These are phyloP conservation scores for Invenusta paracnida DNA, from an alignment of 2,888 invertebrate species.

Conservation along the genomic window DNA sequence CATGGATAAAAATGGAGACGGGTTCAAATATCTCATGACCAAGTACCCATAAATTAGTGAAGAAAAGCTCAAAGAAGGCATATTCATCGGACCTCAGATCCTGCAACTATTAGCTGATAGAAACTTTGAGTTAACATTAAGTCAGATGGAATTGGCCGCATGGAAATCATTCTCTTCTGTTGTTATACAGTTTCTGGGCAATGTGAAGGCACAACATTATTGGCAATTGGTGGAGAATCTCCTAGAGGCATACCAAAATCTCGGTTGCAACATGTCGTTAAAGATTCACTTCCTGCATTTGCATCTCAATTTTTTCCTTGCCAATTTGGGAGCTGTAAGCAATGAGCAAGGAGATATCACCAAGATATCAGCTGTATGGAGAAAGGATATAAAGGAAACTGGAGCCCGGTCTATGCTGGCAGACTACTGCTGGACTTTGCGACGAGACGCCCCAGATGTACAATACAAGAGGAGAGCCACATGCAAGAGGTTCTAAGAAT, in stretches of 20 bases:
- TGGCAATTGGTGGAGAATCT: neutral
- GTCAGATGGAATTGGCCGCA: neutral
- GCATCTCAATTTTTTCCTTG: neutral
- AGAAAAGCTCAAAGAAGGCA: neutral
- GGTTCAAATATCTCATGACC: neutral
- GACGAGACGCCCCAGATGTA: neutral
- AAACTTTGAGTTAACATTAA: neutral
- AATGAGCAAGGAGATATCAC: conserved; percentile 11
- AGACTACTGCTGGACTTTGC: conserved; percentile 13
- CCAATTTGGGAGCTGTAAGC: neutral
- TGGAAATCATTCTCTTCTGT: neutral
- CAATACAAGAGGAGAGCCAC: neutral
- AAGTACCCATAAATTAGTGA: neutral
- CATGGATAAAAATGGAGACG: neutral
- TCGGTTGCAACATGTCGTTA: neutral
- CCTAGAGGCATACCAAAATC: neutral
- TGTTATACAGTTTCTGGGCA: conserved; percentile 16
- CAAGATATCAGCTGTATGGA: neutral
- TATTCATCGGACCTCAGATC: neutral
- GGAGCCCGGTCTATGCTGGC: neutral
- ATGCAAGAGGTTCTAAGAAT: neutral
- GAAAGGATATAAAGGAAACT: neutral
- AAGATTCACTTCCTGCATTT: conserved; percentile 5
- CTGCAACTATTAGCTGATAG: neutral
- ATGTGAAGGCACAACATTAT: neutral